A percentile compares a stretch with the other conserved stretches of the same genome.
Conservation (phyloP, 1,140 invertebrate species). For the Thereuonema tuberculata region DNA sequence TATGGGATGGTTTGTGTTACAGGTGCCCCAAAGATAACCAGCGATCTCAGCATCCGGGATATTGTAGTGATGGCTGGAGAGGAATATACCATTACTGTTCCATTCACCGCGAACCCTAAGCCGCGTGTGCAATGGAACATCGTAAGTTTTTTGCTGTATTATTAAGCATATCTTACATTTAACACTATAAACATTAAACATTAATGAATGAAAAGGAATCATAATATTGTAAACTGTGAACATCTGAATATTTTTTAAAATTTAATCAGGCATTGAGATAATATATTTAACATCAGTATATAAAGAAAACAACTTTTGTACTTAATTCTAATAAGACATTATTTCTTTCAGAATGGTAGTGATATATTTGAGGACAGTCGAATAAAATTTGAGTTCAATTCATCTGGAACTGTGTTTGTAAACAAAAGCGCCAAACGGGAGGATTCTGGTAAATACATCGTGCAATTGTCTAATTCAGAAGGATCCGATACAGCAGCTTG, state of each 20-base stretch:
- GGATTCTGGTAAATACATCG: constrained; percentile 83
- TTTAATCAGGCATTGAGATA: too few species aligned
- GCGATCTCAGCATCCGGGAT: constrained; percentile 79
- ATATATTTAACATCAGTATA: too few species aligned
- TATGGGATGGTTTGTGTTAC: too few species aligned
- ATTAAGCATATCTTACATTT: background rate
- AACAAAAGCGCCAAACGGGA: constrained; percentile 77
- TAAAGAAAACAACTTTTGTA: too few species aligned
- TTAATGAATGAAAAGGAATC: too few species aligned
- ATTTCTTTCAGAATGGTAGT: constrained; percentile 46
- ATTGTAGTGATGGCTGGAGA: constrained; percentile 91
- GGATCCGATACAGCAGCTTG: constrained; percentile 80
- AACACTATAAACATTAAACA: background rate
- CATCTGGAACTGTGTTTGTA: constrained; percentile 61
- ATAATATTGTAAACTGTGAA: too few species aligned
- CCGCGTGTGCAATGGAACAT: constrained; percentile 78
- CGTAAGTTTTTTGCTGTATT: constrained; percentile 15
- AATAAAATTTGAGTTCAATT: constrained; percentile 72
- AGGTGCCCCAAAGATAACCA: constrained; percentile 77
- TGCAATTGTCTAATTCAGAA: constrained; percentile 71
- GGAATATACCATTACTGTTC: constrained; percentile 88
- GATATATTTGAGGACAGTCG: constrained; percentile 65
- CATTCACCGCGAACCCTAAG: constrained; percentile 74
- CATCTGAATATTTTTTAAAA: too few species aligned
- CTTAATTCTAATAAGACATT: background rate